A percentile compares a stretch with the other conserved stretches of the same genome.
Evolutionary conservation across 1,140 invertebrate genomes (phyloP).

Genomic region (Brachionus koreanus): DNA sequence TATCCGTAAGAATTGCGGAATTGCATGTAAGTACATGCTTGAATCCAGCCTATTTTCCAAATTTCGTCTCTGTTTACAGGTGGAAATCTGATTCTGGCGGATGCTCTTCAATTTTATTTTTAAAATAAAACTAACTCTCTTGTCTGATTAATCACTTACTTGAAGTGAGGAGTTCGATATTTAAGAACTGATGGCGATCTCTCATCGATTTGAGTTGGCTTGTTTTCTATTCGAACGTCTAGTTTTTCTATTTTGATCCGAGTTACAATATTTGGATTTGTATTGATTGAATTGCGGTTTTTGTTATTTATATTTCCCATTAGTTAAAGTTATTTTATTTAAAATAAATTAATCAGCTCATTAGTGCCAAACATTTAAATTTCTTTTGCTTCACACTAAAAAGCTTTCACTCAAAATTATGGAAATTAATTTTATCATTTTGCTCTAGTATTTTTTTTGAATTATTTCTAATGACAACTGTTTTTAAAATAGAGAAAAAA

Average conservation of each 20-base stretch:
- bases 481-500: not conserved
- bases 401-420: not conserved
- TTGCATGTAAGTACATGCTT: conserved; percentile 43
- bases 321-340: not conserved
- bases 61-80: not conserved
- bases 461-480: conserved; percentile 31
- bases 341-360: not conserved
- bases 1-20: conserved; percentile 26
- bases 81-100: conserved; percentile 22
- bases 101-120: not conserved
- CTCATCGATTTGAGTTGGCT: conserved; percentile 47
- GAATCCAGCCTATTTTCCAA: conserved; percentile 44
- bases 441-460: not conserved
- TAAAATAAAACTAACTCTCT: not conserved
- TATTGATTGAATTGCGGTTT: not conserved
- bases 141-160: not conserved
- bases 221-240: conserved; percentile 46
- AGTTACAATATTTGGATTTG: not conserved
- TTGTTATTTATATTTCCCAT: conserved; percentile 19
- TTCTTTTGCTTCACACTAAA: not conserved
- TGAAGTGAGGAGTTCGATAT: conserved; percentile 48
- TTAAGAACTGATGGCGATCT: conserved; percentile 47
- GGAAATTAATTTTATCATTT: not conserved
- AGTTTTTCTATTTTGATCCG: conserved; percentile 45
- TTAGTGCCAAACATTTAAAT: not conserved